Base-by-base conservation (phyloP, 2,888 invertebrate species). In the Mylabris sibirica region DNA sequence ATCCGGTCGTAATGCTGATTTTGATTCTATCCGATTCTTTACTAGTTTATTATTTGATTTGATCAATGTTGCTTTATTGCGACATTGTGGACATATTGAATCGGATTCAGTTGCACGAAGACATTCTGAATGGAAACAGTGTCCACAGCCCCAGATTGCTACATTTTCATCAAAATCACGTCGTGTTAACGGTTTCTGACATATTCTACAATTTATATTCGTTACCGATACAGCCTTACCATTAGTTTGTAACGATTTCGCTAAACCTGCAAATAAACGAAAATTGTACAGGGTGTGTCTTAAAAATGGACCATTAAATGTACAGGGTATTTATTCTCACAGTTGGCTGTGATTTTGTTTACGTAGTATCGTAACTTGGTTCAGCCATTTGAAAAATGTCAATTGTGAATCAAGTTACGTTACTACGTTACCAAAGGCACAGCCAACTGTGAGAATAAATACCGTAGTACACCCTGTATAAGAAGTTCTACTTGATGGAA, bases 121-220 rank as follows among this genome's bases (percentile, higher is more conserved):
- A 74, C 82, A 82, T 5, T 73, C 65, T 20, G 72, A 71, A 71
- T 85, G 85, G 72, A 83, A 85, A 65, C 78, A 77, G 72, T 85
- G 85, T 2, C 84, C 84, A 71, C 85, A 85, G 60, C 83, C 81
- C 81, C 83, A 85, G 14, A 84, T 77, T 6, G 79, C 76, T 60
- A 82, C 77, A 24, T 73, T 71, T 66, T 79, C 76, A 8, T 78
- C 78, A 3, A 77, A 72, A 66, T 77, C 77, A 35, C 74, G 61
- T 41, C 71, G 73, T 34, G 77, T 69, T 20, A 85, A 71, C 17
- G 82, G 74, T 71, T 79, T 80, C 68, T 83, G 83, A 71, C 85
- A 85, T 53, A 84, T 74, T 30, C 73, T 78, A 68, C 85, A 85
- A 3, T 71, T 75, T 20, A 81, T 74, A 63, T 75, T 80, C 30